Evolutionary conservation across 2,888 invertebrate genomes (phyloP).

Genomic region (Leistus spinibarbis): DNA sequence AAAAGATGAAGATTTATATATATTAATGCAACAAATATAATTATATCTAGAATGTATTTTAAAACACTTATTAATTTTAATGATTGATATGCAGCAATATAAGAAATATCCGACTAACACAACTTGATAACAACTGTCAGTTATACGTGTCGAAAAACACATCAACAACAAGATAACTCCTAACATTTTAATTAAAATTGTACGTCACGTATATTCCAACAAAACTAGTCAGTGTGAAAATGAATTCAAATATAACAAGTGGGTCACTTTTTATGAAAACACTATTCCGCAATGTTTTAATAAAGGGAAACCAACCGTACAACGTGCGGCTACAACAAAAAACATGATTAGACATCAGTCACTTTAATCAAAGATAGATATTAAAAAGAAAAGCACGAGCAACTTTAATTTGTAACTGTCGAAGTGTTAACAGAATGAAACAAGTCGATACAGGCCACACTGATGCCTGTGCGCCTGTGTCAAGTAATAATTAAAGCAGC

Average conservation of each 20-base stretch:
- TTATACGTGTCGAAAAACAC: background rate
- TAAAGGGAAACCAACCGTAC: constrained; percentile 7
- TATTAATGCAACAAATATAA: background rate
- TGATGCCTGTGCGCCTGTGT: background rate
- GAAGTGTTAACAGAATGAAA: background rate
- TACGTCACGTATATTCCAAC: background rate
- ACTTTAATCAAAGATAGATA: constrained; percentile 16
- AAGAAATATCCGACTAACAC: background rate
- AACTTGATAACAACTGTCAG: background rate
- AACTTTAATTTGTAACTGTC: constrained; percentile 1
- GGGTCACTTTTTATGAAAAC: background rate
- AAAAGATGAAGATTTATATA: background rate
- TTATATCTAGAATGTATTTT: background rate
- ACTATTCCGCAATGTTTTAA: background rate
- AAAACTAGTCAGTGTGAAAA: background rate
- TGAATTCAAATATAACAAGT: background rate
- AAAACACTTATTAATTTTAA: background rate
- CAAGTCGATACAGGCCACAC: background rate
- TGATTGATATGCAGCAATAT: background rate
- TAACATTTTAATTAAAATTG: background rate
- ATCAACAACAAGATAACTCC: background rate
- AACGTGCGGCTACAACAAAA: constrained; percentile 17
- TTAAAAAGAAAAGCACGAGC: background rate
- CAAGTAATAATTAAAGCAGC: background rate
- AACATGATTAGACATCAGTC: constrained; percentile 26